Percentiles rank a stretch among this genome's conserved stretches.
Conservation (phyloP, 2,797 vertebrate genomes). For the Euphonia xanthogaster region DNA sequence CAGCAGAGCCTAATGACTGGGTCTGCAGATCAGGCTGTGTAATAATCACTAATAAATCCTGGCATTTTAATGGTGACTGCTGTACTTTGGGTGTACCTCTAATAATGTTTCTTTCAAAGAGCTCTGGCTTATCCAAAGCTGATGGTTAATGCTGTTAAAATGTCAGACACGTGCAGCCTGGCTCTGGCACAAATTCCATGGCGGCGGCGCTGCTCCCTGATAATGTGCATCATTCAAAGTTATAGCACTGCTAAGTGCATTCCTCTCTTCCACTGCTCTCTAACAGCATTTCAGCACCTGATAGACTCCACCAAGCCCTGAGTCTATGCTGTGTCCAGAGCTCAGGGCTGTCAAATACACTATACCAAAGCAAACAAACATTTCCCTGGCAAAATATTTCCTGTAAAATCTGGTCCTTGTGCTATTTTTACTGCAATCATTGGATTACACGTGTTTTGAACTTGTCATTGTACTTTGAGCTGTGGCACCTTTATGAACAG, state of each 20-base stretch:
- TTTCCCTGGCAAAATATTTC: neutral
- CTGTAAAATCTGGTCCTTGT: neutral
- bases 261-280: constrained; percentile 39
- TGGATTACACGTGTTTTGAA: neutral
- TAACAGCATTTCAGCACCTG: constrained; percentile 55
- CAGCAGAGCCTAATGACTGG: neutral
- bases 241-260: constrained; percentile 24
- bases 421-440: neutral
- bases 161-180: constrained; percentile 3
- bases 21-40: neutral
- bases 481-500: neutral
- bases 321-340: neutral
- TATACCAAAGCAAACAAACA: neutral
- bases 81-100: neutral
- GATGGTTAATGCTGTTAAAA: constrained; percentile 31
- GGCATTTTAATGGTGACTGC: constrained; percentile 16
- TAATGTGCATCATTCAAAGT: neutral
- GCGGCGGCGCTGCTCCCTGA: neutral
- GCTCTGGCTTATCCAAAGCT: neutral
- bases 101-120: neutral
- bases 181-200: constrained; percentile 16
- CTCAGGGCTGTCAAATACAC: neutral
- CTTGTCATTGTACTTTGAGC: neutral
- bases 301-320: neutral
- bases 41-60: constrained; percentile 4